Percentiles rank a stretch among this genome's conserved stretches.
These are phyloP conservation scores for Halocynthia aurantium DNA, from an alignment of 23 tunicate species.

Conservation along the genomic window DNA sequence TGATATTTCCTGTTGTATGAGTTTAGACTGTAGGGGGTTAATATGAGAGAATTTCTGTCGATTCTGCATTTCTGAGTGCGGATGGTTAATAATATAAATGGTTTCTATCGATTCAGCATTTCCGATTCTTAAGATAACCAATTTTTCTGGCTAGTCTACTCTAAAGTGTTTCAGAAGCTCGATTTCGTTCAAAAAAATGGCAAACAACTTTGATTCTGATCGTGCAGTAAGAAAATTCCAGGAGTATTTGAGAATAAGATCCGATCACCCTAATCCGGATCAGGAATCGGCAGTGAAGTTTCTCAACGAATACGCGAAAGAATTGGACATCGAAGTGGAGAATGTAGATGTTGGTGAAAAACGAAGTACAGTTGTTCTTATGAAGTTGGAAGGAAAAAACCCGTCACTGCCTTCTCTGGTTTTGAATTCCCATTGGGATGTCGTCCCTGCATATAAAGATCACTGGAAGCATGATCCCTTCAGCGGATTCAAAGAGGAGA, in stretches of 20 bases:
- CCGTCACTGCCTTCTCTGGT: slow-evolving; percentile 77
- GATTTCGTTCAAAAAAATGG: no score
- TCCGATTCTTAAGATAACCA: no score
- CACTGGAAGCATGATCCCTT: slow-evolving; percentile 95
- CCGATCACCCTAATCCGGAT: slow-evolving; percentile 94
- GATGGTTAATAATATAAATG: no score
- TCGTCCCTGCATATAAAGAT: slow-evolving; percentile 94
- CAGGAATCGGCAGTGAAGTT: slow-evolving; percentile 67
- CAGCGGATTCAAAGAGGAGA: slow-evolving; percentile 71
- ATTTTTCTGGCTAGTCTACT: no score
- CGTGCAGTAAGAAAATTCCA: slow-evolving; percentile 66
- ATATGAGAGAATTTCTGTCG: no score
- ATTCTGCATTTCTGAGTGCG: no score
- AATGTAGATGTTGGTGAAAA: background rate
- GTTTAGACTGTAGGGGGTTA: no score
- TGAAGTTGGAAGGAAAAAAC: slow-evolving; percentile 75
- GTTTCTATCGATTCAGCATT: no score
- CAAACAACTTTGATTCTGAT: slow-evolving; percentile 16
- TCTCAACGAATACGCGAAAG: slow-evolving; percentile 50
- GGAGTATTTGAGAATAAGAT: slow-evolving; percentile 79
- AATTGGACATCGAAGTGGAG: slow-evolving; percentile 34
- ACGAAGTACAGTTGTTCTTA: slow-evolving; percentile 30
- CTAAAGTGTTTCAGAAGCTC: no score
- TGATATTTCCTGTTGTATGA: no score
- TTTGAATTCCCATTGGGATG: slow-evolving; percentile 95